A percentile compares a stretch with the other conserved stretches of the same genome.
Evolutionary conservation across 1,140 invertebrate species (phyloP).

Genomic region (Lepidotrigona ventralis): DNA sequence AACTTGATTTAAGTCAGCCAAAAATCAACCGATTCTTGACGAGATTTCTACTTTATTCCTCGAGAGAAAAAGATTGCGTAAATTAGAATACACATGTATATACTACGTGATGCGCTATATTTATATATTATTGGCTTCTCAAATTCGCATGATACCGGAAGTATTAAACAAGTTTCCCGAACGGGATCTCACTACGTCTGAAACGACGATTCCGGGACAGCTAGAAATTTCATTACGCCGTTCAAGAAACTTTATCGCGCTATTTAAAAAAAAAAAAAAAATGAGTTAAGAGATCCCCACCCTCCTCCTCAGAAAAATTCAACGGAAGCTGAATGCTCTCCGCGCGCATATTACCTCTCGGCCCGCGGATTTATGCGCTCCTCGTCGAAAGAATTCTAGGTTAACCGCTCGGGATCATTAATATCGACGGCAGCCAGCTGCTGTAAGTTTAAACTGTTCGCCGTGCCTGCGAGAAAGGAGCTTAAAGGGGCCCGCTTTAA

Average conservation of each 20-base stretch:
- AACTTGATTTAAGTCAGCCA: too few relatives aligned
- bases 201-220: neutral
- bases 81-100: neutral
- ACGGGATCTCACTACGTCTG: neutral
- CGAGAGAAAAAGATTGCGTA: too few relatives aligned
- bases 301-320: neutral
- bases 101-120: neutral
- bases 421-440: constrained; percentile 20
- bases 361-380: neutral
- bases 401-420: constrained; percentile 26
- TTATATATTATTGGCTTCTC: too few relatives aligned
- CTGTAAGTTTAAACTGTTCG: constrained; percentile 25
- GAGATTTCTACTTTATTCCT: too few relatives aligned
- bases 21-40: too few relatives aligned
- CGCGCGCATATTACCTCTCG: neutral
- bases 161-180: constrained; percentile 23
- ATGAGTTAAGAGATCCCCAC: neutral
- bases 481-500: constrained; percentile 39
- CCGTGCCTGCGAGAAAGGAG: neutral
- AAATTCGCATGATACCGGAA: neutral
- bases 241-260: neutral
- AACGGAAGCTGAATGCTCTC: neutral
- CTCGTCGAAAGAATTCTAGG: constrained; percentile 18
- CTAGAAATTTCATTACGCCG: constrained; percentile 25
- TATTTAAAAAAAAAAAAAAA: neutral